phyloP scores from a whole-genome alignment of 2,888 invertebrate species.

The Syritta pipiens region DNA sequence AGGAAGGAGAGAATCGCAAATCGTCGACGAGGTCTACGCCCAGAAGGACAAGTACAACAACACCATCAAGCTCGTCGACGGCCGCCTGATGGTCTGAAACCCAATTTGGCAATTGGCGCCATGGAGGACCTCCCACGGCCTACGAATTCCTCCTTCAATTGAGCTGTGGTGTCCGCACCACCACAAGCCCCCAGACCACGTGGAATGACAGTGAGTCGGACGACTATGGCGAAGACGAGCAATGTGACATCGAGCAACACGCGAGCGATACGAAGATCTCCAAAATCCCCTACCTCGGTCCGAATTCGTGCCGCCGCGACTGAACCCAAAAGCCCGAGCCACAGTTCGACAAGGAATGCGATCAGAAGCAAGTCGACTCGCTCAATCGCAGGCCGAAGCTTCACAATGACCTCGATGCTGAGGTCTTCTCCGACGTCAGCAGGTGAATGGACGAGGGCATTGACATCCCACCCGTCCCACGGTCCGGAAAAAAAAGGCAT shows the following conservation, averaged over 20 bases:
- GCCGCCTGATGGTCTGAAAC: constrained; percentile 74
- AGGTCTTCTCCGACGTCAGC: neutral
- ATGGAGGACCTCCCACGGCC: constrained; percentile 72
- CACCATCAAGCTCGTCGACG: constrained; percentile 74
- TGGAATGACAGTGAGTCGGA: constrained; percentile 22
- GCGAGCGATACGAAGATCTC: constrained; percentile 69
- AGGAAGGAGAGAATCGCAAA: too few relatives aligned
- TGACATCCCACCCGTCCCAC: neutral
- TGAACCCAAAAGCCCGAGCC: too few relatives aligned
- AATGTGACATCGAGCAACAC: constrained; percentile 71
- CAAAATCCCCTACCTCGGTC: constrained; percentile 9
- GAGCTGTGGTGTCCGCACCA: neutral
- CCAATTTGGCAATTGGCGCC: constrained; percentile 72
- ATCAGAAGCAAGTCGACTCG: constrained; percentile 1
- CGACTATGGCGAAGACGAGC: constrained; percentile 70
- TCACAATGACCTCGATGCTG: constrained; percentile 17
- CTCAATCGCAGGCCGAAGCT: constrained; percentile 1
- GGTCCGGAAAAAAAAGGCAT: neutral
- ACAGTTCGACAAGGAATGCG: neutral
- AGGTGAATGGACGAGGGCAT: constrained; percentile 5
- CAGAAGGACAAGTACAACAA: constrained; percentile 75
- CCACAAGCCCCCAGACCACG: too few relatives aligned
- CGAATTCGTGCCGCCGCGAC: too few relatives aligned
- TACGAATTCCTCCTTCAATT: neutral
- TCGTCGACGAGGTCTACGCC: constrained; percentile 73